Conservation (phyloP, 2,888 invertebrate species). For the Camptogramma bilineatum region DNA sequence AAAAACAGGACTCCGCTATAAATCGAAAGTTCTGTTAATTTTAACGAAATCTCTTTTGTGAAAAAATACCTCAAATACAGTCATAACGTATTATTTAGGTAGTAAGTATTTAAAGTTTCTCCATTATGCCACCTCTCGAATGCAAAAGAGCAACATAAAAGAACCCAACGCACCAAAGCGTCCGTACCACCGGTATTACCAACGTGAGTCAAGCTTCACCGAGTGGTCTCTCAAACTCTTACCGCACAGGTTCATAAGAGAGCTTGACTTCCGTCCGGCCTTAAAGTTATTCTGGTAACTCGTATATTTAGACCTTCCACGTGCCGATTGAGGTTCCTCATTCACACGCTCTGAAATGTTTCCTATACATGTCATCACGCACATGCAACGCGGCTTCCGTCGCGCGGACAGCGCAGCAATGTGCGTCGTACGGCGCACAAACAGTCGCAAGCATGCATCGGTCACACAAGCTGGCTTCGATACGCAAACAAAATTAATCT, state of each 20-base stretch:
- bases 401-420: conserved; percentile 46
- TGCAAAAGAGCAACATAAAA: conserved; percentile 66
- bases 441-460: conserved; percentile 56
- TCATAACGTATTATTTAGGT: too few species aligned
- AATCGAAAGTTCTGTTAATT: too few species aligned
- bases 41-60: too few species aligned
- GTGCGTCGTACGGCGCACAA: conserved; percentile 38
- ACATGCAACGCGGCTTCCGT: conserved; percentile 59
- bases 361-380: conserved; percentile 75
- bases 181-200: conserved; percentile 58
- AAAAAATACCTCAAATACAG: too few species aligned
- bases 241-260: conserved; percentile 98
- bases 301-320: conserved; percentile 93
- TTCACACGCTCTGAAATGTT: conserved; percentile 94
- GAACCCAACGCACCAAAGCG: conserved; percentile 80
- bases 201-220: conserved; percentile 75
- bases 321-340: conserved; percentile 91
- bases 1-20: too few species aligned
- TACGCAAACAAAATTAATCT: conserved; percentile 72
- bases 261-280: conserved; percentile 95
- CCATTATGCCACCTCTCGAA: conserved; percentile 43
- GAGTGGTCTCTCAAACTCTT: conserved; percentile 86
- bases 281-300: conserved; percentile 95
- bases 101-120: too few species aligned
- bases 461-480: conserved; percentile 65